phyloP scores from a whole-genome alignment of 2,113 vertebrate genomes.

The Platichthys stellatus region DNA sequence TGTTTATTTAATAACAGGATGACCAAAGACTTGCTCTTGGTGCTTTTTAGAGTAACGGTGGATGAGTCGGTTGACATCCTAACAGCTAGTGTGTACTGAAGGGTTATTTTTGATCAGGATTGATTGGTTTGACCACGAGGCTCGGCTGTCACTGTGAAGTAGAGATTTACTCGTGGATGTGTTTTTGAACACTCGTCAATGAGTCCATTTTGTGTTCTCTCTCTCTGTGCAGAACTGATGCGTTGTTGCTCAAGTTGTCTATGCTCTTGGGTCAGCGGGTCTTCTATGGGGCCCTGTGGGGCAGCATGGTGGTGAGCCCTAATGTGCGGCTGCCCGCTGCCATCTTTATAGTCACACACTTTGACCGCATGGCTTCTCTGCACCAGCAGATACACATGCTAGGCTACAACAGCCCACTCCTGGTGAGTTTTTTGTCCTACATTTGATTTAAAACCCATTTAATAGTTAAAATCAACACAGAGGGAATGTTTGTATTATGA shows the following conservation, averaged over 20 bases:
- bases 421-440: conserved; percentile 81
- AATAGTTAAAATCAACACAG: not conserved
- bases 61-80: not conserved
- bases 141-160: not conserved
- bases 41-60: not conserved
- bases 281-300: conserved; percentile 93
- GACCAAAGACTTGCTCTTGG: not conserved
- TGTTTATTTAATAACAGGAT: not conserved
- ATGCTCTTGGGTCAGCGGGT: conserved; percentile 90
- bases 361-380: conserved; percentile 83
- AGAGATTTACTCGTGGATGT: not conserved
- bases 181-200: not conserved
- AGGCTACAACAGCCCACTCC: conserved; percentile 86
- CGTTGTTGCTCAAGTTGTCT: conserved; percentile 88
- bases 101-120: not conserved
- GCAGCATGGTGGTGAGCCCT: conserved; percentile 87
- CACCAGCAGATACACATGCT: conserved; percentile 89
- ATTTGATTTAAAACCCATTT: not conserved
- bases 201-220: not conserved
- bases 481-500: not conserved
- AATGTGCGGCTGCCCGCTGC: conserved; percentile 91
- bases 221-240: conserved; percentile 85
- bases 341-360: conserved; percentile 91
- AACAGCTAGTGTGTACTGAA: not conserved
- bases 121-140: conserved; percentile 2